Evolutionary conservation across 2,797 vertebrate genomes (phyloP), one percentile per base, ranked within the genome.

Genomic region (Enteromius fasciolatus): DNA sequence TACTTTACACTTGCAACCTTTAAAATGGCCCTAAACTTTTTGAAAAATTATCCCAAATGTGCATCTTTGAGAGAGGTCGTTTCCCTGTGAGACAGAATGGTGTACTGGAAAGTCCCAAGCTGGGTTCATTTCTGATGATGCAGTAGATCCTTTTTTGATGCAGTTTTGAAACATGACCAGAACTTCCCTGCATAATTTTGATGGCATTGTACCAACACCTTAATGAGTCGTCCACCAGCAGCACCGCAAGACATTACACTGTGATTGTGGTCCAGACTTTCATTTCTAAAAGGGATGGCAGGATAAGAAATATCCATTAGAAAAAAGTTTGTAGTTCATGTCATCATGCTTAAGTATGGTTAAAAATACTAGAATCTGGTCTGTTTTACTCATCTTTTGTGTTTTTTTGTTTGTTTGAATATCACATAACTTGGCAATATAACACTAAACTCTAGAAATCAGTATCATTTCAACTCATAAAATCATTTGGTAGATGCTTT

Each of bases 101-200:
- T 23, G 15, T 28, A 11, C 8, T 36, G 63, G 57, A 68, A 78
- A 39, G 31, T 33, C 67, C 33, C 25, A 23, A 50, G 48, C 12
- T 28, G 52, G 52, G 63, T 83, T 81, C 17, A 83, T 70, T 76
- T 46, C 33, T 64, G 36, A 52, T 15, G 14, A 33, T 44, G 23
- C 17, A 52, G 64, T 63, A 59, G 79, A 66, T 63, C 7, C 33
- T 41, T 61, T 85, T 79, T 14, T 52, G 0, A 52, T 7, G 46
- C 28, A 3, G 48, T 73, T 73, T n/a, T 54, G 28, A 74, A 54
- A 31, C 28, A 54, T 73, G 31, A 36, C 28, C 70, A 36, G 48
- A 54, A 36, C 3, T 11, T 31, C 15, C 10, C 68, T 52, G 48
- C 1, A 7, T 10, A 57, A 57, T 57, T 57, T 12, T 9, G 4